Percentiles rank a stretch among this genome's conserved stretches.
phyloP scores from a whole-genome alignment of 2,113 vertebrate species.

The Xiphophorus hellerii region DNA sequence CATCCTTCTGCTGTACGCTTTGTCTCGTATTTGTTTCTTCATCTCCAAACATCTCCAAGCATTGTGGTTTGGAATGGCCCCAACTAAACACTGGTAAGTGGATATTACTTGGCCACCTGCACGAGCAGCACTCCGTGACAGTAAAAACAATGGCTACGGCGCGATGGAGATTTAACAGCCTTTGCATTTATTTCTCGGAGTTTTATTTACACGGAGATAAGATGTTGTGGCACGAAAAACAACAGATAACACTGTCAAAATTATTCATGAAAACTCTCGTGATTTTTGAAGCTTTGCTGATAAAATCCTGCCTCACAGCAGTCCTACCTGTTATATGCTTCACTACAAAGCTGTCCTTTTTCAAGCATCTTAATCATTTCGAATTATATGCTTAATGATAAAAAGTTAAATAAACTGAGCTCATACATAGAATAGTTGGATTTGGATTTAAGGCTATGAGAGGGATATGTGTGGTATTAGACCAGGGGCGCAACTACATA shows the following conservation, averaged over 20 bases:
- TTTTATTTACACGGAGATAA: neutral
- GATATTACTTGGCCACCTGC: neutral
- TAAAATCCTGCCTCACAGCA: neutral
- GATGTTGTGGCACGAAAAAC: slow-evolving; percentile 3
- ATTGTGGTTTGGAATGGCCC: slow-evolving; percentile 25
- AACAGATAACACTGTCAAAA: slow-evolving; percentile 21
- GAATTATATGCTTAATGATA: neutral
- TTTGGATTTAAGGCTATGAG: neutral
- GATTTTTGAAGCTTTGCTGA: neutral
- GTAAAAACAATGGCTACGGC: slow-evolving; percentile 1
- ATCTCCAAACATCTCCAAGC: slow-evolving; percentile 30
- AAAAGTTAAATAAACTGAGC: neutral
- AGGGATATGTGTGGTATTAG: no score
- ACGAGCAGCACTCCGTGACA: neutral
- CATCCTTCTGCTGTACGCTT: slow-evolving; percentile 12
- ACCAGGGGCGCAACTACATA: no score
- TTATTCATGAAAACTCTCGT: slow-evolving; percentile 1
- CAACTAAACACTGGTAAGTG: slow-evolving; percentile 3
- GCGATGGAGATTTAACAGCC: neutral
- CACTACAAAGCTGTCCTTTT: neutral
- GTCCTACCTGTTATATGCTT: slow-evolving; percentile 3
- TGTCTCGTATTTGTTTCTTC: slow-evolving; percentile 10
- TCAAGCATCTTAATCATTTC: neutral
- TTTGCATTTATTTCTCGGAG: slow-evolving; percentile 5
- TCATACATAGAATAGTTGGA: neutral